phyloP scores from a whole-genome alignment of 2,113 vertebrate genomes.

The Pagrus major region DNA sequence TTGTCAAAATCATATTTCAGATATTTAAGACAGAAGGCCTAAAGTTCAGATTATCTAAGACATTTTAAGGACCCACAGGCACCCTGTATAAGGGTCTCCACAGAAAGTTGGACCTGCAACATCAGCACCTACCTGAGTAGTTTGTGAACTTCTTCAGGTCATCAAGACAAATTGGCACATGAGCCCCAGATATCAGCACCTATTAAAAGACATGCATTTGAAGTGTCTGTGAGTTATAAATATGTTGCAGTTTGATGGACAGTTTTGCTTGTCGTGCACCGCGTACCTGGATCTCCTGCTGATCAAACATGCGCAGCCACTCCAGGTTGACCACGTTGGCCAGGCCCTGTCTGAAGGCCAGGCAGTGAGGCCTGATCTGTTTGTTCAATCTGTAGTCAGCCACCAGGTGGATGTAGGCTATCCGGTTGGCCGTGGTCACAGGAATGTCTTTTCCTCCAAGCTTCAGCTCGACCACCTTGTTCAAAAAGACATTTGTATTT shows the following conservation, averaged over 20 bases:
- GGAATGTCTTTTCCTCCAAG: constrained; percentile 94
- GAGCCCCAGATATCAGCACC: constrained; percentile 97
- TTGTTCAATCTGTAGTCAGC: constrained; percentile 96
- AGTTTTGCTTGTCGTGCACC: not conserved
- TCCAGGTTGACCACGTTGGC: constrained; percentile 97
- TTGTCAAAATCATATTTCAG: too few species aligned
- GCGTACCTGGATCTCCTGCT: constrained; percentile 96
- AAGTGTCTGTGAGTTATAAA: not conserved
- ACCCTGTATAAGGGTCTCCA: too few species aligned
- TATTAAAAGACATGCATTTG: constrained; percentile 54
- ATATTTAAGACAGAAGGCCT: too few species aligned
- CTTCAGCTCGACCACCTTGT: constrained; percentile 95
- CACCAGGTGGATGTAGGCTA: constrained; percentile 96
- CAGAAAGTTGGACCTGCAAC: not conserved
- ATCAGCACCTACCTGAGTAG: constrained; percentile 90
- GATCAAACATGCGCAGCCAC: constrained; percentile 99
- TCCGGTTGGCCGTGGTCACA: constrained; percentile 95
- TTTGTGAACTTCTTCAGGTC: constrained; percentile 98
- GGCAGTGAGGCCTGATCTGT: constrained; percentile 95
- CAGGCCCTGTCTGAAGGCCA: constrained; percentile 96
- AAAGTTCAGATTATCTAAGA: too few species aligned
- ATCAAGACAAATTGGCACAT: constrained; percentile 95
- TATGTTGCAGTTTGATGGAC: not conserved
- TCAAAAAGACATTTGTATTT: constrained; percentile 3
- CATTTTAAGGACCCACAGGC: too few species aligned